A percentile compares a stretch with the other conserved stretches of the same genome.
These are phyloP conservation scores for Pseudonaja textilis DNA, from an alignment of 2,113 vertebrate genomes.

Conservation along the genomic window DNA sequence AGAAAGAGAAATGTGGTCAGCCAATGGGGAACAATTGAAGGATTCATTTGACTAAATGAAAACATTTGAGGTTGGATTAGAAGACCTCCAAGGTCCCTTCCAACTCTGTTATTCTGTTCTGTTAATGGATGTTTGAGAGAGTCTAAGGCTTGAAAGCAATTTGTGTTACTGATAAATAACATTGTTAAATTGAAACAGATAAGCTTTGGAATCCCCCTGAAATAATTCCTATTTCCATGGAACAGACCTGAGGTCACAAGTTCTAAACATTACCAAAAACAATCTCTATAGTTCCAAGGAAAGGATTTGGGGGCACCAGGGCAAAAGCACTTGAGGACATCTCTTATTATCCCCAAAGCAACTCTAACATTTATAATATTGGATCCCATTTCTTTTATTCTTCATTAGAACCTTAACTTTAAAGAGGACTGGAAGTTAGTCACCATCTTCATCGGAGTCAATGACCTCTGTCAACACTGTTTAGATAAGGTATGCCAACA, in stretches of 20 bases:
- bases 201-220: not conserved
- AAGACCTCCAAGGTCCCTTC: not conserved
- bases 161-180: not conserved
- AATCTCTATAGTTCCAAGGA: not conserved
- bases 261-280: not conserved
- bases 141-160: not conserved
- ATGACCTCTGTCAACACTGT: conserved; percentile 90
- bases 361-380: not conserved
- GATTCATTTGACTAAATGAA: not conserved
- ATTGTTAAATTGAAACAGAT: not conserved
- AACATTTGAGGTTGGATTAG: not conserved
- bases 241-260: not conserved
- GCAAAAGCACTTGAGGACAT: not conserved
- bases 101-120: not conserved
- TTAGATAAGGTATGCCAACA: conserved; percentile 74
- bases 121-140: not conserved
- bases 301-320: not conserved
- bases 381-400: conserved; percentile 45
- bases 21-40: not conserved
- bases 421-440: conserved; percentile 92
- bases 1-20: not conserved
- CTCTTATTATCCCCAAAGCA: conserved; percentile 26
- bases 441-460: conserved; percentile 87
- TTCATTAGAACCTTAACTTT: conserved; percentile 80
- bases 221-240: not conserved